A percentile compares a stretch with the other conserved stretches of the same genome.
Evolutionary conservation across 2,888 invertebrate genomes (phyloP).

Genomic region (Lycophotia porphyrea): DNA sequence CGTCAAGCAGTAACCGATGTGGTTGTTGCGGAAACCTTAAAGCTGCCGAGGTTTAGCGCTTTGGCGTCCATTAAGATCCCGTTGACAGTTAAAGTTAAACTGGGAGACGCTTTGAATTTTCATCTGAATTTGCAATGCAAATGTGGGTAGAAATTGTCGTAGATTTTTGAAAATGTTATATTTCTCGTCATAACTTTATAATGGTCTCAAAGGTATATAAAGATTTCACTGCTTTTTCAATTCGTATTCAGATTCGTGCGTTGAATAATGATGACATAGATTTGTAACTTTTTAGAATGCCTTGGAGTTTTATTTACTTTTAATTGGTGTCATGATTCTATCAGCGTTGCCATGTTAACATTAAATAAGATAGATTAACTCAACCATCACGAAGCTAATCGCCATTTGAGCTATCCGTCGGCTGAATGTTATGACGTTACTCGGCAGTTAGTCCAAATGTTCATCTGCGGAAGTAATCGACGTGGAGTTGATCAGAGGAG

Average conservation of each 20-base stretch:
- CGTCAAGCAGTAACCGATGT: slow-evolving; percentile 74
- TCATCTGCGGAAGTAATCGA: slow-evolving; percentile 68
- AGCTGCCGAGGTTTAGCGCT: slow-evolving; percentile 78
- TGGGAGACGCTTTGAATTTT: slow-evolving; percentile 76
- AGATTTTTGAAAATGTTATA: slow-evolving; percentile 69
- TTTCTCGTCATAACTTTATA: slow-evolving; percentile 49
- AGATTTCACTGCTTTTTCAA: slow-evolving; percentile 48
- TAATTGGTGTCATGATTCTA: not conserved
- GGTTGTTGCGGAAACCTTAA: slow-evolving; percentile 77
- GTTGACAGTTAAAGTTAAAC: slow-evolving; percentile 77
- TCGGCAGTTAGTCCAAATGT: slow-evolving; percentile 29
- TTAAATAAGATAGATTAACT: not conserved
- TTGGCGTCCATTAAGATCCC: slow-evolving; percentile 77
- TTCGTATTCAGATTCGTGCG: slow-evolving; percentile 33
- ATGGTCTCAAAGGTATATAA: slow-evolving; percentile 34
- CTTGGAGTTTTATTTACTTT: slow-evolving; percentile 3
- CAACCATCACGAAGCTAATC: not conserved
- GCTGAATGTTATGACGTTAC: slow-evolving; percentile 25
- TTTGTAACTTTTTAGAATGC: slow-evolving; percentile 5
- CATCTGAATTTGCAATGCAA: slow-evolving; percentile 77
- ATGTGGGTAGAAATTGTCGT: slow-evolving; percentile 69
- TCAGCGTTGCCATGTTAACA: not conserved
- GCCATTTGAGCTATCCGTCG: not conserved
- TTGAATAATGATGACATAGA: slow-evolving; percentile 29
- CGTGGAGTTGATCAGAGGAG: slow-evolving; percentile 74